A percentile compares a stretch with the other conserved stretches of the same genome.
Evolutionary conservation across 2,888 invertebrate genomes (phyloP).

Genomic region (Labia minor): DNA sequence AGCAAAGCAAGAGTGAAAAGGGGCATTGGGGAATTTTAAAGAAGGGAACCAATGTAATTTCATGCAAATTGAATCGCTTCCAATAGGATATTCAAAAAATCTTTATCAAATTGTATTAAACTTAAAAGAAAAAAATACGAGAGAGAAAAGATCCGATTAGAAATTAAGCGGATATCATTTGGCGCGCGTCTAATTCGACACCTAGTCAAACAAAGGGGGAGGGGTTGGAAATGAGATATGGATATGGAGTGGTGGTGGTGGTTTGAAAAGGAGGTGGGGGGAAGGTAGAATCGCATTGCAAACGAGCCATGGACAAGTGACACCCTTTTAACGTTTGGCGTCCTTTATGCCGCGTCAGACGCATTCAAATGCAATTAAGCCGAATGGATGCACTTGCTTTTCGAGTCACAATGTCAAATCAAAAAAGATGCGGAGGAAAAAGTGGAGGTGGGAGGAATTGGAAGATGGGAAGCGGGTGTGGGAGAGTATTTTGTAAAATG

Average conservation of each 20-base stretch:
- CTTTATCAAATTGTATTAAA: neutral
- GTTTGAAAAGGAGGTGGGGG: too few relatives aligned
- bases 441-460: too few relatives aligned
- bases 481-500: too few relatives aligned
- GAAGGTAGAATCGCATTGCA: too few relatives aligned
- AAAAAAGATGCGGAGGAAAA: too few relatives aligned
- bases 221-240: neutral
- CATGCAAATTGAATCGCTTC: neutral
- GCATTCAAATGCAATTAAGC: slow-evolving; percentile 13
- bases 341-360: neutral
- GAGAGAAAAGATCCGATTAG: neutral
- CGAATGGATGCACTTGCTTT: neutral
- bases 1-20: too few relatives aligned
- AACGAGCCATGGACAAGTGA: too few relatives aligned
- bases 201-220: slow-evolving; percentile 3
- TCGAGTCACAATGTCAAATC: too few relatives aligned
- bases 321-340: neutral
- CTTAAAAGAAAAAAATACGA: neutral
- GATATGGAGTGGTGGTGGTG: too few relatives aligned
- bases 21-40: neutral
- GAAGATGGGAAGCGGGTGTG: too few relatives aligned
- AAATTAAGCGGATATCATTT: neutral
- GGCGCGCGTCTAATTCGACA: slow-evolving; percentile 1
- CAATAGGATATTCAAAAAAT: neutral
- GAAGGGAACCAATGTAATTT: neutral